Conservation (phyloP, 2,888 invertebrate genomes). For the Cheiracanthium punctorium region DNA sequence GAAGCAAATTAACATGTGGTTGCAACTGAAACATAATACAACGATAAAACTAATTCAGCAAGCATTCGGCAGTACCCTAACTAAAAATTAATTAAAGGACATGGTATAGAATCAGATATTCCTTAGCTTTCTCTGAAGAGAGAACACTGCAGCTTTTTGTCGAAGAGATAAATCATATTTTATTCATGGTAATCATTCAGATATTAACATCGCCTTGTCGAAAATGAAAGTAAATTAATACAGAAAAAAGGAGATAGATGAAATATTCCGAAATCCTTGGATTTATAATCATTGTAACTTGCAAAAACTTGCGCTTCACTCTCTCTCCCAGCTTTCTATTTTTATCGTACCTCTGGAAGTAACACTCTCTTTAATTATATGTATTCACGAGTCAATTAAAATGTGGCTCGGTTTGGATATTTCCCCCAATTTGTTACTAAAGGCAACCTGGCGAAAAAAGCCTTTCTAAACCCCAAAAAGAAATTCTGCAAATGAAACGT, state of each 20-base stretch:
- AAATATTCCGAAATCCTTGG: conserved; percentile 46
- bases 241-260: conserved; percentile 19
- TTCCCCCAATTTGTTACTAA: conserved; percentile 10
- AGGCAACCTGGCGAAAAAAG: conserved; percentile 24
- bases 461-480: conserved; percentile 20
- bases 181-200: conserved; percentile 61
- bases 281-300: conserved; percentile 41
- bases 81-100: conserved; percentile 46
- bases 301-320: conserved; percentile 4
- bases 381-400: conserved; percentile 61
- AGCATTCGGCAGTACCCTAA: background rate
- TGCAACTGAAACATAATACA: background rate
- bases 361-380: conserved; percentile 61
- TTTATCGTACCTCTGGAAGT: conserved; percentile 42
- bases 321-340: conserved; percentile 14
- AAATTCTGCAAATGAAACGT: conserved; percentile 50
- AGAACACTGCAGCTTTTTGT: conserved; percentile 22
- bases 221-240: conserved; percentile 63
- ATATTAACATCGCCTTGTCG: conserved; percentile 51
- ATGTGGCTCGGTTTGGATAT: conserved; percentile 29
- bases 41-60: background rate
- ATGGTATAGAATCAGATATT: background rate
- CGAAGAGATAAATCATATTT: conserved; percentile 44
- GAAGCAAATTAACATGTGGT: conserved; percentile 6
- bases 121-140: conserved; percentile 14